These are phyloP conservation scores for Gnathonemus longibarbis DNA, from an alignment of 2,113 vertebrate genomes.

Conservation along the genomic window DNA sequence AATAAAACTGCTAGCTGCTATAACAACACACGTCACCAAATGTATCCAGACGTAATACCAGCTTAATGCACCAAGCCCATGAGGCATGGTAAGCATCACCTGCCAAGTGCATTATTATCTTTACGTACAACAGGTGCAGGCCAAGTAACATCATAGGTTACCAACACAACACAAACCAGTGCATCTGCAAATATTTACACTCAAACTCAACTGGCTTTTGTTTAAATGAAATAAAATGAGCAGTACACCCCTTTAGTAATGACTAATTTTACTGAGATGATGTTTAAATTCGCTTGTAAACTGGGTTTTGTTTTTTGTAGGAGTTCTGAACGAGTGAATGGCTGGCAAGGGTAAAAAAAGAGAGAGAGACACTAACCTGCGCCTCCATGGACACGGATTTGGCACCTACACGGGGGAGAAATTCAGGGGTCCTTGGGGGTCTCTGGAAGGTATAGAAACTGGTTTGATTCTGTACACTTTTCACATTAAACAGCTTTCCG, in stretches of 20 bases:
- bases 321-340: background rate
- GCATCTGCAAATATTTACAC: background rate
- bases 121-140: background rate
- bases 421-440: background rate
- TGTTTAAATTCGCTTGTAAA: background rate
- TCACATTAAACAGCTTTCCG: background rate
- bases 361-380: slow-evolving; percentile 12
- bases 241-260: background rate
- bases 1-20: background rate
- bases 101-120: background rate
- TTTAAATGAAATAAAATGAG: background rate
- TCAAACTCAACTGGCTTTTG: background rate
- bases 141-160: background rate
- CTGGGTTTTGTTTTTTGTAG: background rate
- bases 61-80: background rate
- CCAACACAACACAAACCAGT: background rate
- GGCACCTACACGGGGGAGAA: background rate
- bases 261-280: background rate
- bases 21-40: background rate
- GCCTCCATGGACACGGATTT: slow-evolving; percentile 21
- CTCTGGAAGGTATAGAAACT: background rate
- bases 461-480: background rate
- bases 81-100: background rate
- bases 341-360: background rate
- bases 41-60: background rate